Conservation (phyloP, 1,140 invertebrate genomes). For the Sitophilus oryzae region DNA sequence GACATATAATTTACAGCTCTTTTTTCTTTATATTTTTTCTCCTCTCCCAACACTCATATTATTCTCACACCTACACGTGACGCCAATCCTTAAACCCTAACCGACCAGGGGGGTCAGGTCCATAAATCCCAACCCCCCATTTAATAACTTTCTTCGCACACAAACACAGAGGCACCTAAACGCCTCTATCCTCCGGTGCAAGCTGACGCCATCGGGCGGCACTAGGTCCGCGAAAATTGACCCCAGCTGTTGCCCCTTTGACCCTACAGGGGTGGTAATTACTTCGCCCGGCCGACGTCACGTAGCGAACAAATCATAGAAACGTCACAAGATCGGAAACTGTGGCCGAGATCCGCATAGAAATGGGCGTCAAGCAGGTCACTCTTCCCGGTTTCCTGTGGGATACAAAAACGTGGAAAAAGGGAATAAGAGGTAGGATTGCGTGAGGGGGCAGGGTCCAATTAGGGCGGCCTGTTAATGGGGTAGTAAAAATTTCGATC, state of each 20-base stretch:
- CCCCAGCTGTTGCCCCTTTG: constrained; percentile 18
- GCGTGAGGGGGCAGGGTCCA: constrained; percentile 5
- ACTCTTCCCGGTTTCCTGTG: no score
- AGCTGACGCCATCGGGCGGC: constrained; percentile 42
- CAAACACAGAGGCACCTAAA: constrained; percentile 36
- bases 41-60: no score
- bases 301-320: constrained; percentile 41
- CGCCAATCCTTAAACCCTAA: no score
- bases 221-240: no score
- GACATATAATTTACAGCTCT: no score
- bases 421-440: no score
- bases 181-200: no score
- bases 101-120: no score
- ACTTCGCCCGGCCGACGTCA: constrained; percentile 22
- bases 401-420: no score
- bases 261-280: background rate
- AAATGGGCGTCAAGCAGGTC: constrained; percentile 41
- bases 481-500: constrained; percentile 19
- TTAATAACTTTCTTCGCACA: constrained; percentile 42
- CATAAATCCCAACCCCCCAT: constrained; percentile 41
- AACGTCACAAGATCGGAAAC: constrained; percentile 35
- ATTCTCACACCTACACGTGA: no score
- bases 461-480: constrained; percentile 18
- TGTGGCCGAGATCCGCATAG: constrained; percentile 37
- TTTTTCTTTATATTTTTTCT: no score